Evolutionary conservation across 2,888 invertebrate genomes (phyloP), one percentile per base, ranked within the genome.

Genomic region (Epinotia bilunana): DNA sequence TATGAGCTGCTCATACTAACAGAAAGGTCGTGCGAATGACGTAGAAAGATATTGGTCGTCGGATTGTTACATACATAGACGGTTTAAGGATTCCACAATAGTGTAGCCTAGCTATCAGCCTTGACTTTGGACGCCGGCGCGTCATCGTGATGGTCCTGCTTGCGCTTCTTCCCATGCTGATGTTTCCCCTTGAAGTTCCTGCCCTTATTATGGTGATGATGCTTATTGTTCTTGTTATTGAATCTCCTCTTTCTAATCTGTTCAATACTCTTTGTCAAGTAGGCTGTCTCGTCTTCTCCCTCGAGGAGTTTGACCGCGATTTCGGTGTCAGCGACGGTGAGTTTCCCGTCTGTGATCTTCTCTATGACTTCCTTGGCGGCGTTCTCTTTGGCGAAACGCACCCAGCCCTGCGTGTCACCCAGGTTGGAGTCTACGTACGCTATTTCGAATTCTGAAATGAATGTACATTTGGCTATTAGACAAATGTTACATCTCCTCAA

Each of bases 351-450:
- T 0, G 95, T 92, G 65, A 97, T 88, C 85, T 96, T 96, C 62
- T 95, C 95, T 20, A 95, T 83, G 71, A 97, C 87, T 72, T 95
- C 94, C 77, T 95, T 95, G 0, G 97, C 98, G 9, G 95, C 89
- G 84, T 97, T 95, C 83, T 97, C 97, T 77, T 95, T 95, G 3
- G 95, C 88, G 70, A 98, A 94, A 60, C 98, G 95, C 20, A 97
- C 93, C 90, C 96, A 96, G 0, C 97, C 98, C 81, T 96, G 95
- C 5, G 95, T 90, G 79, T 97, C 96, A 0, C 97, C 98, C 70
- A 95, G 95, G 80, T 95, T 96, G 86, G 95, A 98, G 84, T 97
- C 97, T 77, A 98, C 95, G 86, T 95, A 98, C 0, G 96, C 96
- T 64, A 97, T 92, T 55, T 96, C 95, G 2, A 92, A 89, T 62